A percentile compares a stretch with the other conserved stretches of the same genome.
Evolutionary conservation across 2,113 vertebrate species (phyloP).

Genomic region (Pampusana beccarii): DNA sequence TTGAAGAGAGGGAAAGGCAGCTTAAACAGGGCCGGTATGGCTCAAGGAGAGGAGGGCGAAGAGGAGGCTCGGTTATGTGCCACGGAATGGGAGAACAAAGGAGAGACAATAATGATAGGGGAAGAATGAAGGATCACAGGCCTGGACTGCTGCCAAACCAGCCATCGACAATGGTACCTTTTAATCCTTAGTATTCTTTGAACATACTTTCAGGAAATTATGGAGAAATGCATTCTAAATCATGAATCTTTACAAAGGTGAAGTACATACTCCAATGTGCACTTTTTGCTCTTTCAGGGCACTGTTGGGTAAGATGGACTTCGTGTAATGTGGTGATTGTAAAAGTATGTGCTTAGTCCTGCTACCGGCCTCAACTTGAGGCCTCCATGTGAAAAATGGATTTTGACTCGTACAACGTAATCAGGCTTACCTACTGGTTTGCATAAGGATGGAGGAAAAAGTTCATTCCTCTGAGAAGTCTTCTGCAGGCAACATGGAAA

Average conservation of each 20-base stretch:
- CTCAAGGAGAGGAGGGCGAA: conserved; percentile 80
- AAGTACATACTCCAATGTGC: background rate
- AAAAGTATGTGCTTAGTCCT: background rate
- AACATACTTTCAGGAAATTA: background rate
- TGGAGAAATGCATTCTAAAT: background rate
- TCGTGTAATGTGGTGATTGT: accelerated
- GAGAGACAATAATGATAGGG: conserved; percentile 79
- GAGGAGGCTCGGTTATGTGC: conserved; percentile 78
- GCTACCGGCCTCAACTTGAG: background rate
- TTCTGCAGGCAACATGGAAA: background rate
- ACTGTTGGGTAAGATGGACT: background rate
- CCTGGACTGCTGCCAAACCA: conserved; percentile 83
- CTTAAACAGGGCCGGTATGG: conserved; percentile 86
- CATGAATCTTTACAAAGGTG: background rate
- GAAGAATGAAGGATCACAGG: conserved; percentile 87
- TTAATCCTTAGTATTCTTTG: background rate
- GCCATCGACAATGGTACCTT: conserved; percentile 85
- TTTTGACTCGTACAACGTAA: accelerated
- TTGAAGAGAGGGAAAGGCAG: conserved; percentile 90
- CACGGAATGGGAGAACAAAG: conserved; percentile 85
- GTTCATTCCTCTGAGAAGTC: background rate
- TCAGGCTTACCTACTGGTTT: background rate
- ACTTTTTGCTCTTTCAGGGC: background rate
- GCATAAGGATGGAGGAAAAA: background rate
- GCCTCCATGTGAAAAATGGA: background rate